Percentiles rank a stretch among this genome's conserved stretches.
These are phyloP conservation scores for Antedon mediterranea DNA, from an alignment of 53 echinoderm and acorn worm species.

Conservation along the genomic window DNA sequence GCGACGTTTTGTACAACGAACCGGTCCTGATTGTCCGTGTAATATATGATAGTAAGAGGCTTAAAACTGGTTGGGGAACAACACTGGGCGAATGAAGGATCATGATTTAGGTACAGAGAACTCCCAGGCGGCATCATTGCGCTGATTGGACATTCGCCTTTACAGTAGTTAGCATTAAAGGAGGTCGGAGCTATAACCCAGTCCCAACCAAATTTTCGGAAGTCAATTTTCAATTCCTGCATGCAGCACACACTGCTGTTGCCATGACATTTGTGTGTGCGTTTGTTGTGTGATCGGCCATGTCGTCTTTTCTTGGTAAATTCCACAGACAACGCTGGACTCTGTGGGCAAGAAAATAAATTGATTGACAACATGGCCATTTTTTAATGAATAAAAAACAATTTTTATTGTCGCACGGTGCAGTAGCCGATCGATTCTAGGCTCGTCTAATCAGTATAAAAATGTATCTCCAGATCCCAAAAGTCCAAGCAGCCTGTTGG, in stretches of 20 bases:
- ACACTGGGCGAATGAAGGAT: constrained; percentile 27
- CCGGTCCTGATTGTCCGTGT: constrained; percentile 30
- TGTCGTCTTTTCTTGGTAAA: neutral
- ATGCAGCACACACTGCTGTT: constrained; percentile 34
- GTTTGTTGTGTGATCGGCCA: neutral
- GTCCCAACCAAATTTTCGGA: constrained; percentile 76
- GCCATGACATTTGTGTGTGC: neutral
- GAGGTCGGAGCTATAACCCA: constrained; percentile 73
- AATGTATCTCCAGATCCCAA: too few species aligned
- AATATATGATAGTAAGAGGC: constrained; percentile 39
- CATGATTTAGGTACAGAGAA: constrained; percentile 4
- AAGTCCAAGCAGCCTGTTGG: too few species aligned
- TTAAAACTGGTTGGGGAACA: constrained; percentile 55
- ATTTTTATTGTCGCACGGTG: too few species aligned
- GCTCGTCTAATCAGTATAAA: too few species aligned
- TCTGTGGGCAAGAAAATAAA: neutral
- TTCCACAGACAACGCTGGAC: neutral
- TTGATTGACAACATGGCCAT: neutral
- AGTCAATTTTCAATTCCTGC: constrained; percentile 51
- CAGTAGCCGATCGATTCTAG: too few species aligned
- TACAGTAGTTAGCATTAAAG: constrained; percentile 75
- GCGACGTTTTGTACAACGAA: neutral
- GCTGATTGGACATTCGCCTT: constrained; percentile 46
- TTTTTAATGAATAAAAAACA: too few species aligned
- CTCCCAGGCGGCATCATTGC: neutral